These are phyloP conservation scores for Stichopus chloronotus DNA, from an alignment of 35 echinoderm and acorn worm genomes.

Conservation along the genomic window DNA sequence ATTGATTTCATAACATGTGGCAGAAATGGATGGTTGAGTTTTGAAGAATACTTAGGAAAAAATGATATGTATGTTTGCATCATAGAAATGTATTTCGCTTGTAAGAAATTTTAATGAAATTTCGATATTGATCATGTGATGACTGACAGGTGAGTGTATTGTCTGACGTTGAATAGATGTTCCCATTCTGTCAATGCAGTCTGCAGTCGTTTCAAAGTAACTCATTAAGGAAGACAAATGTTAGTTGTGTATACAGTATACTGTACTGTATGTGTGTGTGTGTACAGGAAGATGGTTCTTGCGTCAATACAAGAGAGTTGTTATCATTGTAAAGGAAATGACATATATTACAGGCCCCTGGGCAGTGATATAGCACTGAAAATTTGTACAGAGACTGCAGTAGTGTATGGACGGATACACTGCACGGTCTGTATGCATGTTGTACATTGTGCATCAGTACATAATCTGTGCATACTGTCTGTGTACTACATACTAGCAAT, in stretches of 20 bases:
- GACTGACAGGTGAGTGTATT: neutral
- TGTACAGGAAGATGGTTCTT: neutral
- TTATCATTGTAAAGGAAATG: neutral
- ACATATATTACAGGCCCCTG: too few relatives aligned
- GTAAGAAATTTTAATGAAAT: neutral
- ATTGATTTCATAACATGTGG: too few relatives aligned
- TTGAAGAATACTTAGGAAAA: too few relatives aligned
- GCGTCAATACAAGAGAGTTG: neutral
- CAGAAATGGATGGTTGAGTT: too few relatives aligned
- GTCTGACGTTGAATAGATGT: neutral
- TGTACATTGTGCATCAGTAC: too few relatives aligned
- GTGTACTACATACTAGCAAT: too few relatives aligned
- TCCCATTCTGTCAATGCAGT: neutral
- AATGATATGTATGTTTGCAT: too few relatives aligned
- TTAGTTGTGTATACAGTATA: neutral
- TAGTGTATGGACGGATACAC: too few relatives aligned
- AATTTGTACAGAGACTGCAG: too few relatives aligned
- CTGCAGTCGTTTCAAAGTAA: neutral
- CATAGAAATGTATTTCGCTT: neutral
- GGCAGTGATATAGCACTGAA: too few relatives aligned
- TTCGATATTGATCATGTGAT: slow-evolving; percentile 1
- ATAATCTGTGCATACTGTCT: too few relatives aligned
- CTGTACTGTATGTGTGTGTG: neutral
- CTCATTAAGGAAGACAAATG: neutral
- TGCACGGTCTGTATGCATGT: too few relatives aligned